Evolutionary conservation across 2,888 invertebrate genomes (phyloP).

Genomic region (Nasonovia ribisnigri): DNA sequence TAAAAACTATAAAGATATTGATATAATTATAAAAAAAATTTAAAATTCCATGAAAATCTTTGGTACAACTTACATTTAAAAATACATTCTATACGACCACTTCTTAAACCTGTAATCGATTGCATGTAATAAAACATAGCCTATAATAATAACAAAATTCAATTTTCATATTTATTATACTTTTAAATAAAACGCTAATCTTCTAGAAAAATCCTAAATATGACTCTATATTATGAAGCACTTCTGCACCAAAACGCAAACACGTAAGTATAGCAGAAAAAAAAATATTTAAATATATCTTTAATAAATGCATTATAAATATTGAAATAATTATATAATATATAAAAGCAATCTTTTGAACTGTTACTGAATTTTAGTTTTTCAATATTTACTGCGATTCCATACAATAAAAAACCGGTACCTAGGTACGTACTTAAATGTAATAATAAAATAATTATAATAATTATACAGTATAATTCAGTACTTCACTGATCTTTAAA

Average conservation of each 20-base stretch:
- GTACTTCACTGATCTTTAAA: neutral
- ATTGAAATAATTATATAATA: neutral
- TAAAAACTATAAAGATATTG: neutral
- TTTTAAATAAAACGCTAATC: neutral
- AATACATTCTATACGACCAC: neutral
- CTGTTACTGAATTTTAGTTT: neutral
- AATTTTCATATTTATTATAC: neutral
- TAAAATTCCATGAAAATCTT: neutral
- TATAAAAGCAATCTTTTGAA: neutral
- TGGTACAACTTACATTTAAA: neutral
- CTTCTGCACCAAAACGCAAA: neutral
- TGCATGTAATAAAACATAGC: neutral
- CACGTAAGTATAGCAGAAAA: neutral
- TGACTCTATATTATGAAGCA: neutral
- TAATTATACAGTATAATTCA: neutral
- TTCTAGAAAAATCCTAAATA: neutral
- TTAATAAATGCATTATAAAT: neutral
- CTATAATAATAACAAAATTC: neutral
- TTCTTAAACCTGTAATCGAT: neutral
- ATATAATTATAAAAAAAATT: neutral
- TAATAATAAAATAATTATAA: too few relatives aligned
- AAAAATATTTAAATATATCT: neutral
- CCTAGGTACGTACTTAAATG: neutral
- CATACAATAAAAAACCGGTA: neutral
- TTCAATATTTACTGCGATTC: neutral